Evolutionary conservation across 2,888 invertebrate genomes (phyloP), one percentile per base, ranked within the genome.

Genomic region (Eugnorisma glareosa): DNA sequence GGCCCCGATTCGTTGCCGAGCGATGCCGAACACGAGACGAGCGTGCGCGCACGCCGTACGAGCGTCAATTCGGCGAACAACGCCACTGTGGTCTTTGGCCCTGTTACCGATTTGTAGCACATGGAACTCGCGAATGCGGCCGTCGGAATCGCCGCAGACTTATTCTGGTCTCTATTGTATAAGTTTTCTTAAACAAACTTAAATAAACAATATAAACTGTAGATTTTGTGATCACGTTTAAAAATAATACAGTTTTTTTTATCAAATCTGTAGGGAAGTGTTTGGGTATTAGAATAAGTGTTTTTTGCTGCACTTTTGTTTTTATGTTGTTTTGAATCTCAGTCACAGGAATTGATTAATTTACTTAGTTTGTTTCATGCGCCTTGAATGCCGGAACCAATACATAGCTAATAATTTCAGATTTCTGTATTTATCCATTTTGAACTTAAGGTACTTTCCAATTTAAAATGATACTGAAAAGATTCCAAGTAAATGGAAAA

Each of bases 81-180:
- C 86, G 93, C 95, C 28, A 94, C 95, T 54, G 97, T 97, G 51
- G 95, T 97, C 68, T 97, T 97, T 84, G 97, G 97, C 31, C 97
- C 97, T 28, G 97, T 97, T 31, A 97, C 97, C 4, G 97, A 97
- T 91, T 97, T 97, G 94, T 97, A 96, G 95, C 96, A 95, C 94
- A 94, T 89, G 90, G 91, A 91, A 83, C 63, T 92, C 77, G 90
- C 87, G 81, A 91, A 91, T 81, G 86, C 90, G 81, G 90, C 91
- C 73, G 91, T 92, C 82, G 88, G 85, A 43, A 80, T 95, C 45
- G 90, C 92, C 85, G 88, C 93, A 61, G 95, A 96, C 85, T 81
- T 95, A 72, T 82, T 95, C 89, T 94, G 93, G 91, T 94, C 95
- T 84, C 81, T 93, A 82, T 73, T 92, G 37, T 89, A 89, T 87